Evolutionary conservation across 2,888 invertebrate genomes (phyloP), one percentile per base, ranked within the genome.

Genomic region (Diploptera punctata): DNA sequence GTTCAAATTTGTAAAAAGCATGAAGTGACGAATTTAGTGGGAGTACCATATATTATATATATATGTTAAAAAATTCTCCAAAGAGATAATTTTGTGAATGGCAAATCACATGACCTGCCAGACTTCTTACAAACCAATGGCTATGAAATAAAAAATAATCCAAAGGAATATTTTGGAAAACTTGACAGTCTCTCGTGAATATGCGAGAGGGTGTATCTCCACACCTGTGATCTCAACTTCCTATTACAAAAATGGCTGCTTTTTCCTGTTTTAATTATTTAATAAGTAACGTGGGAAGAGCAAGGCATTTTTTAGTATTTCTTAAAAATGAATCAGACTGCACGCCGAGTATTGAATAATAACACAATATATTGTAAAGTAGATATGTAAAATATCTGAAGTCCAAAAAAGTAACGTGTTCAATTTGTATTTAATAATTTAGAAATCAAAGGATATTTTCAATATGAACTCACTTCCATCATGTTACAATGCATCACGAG

Each of bases 261-360:
- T 73, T 33, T 57, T 57, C 72, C 60, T 68, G 57, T 72, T 52
- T 49, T 60, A 52, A 54, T 54, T 69, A 82, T 83, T 83, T 82
- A 82, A 83, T 81, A 57, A 71, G 52, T 52, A 54, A 61, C 52
- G 52, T 67, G 49, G 38, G 44, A 69, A 69, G 69, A 69, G 60
- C 54, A 67, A 43, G 67, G 65, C 49, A 60, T 72, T 68, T 57
- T 70, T 54, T 69, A 72, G 61, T 72, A 72, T 70, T 67, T 67
- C 67, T 72, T 74, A 69, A 82, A 83, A 83, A 83, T 83, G 83
- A 84, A 82, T 82, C 83, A 84, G 83, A 84, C 84, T 84, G 84
- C 84, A 84, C 84, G 81, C 81, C 81, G 80, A 83, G 82, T 83
- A 83, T 83, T 82, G 82, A 69, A 54, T 70, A 73, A 65, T 57